Conservation (phyloP, 2,797 vertebrate genomes). For the Florisuga fusca region DNA sequence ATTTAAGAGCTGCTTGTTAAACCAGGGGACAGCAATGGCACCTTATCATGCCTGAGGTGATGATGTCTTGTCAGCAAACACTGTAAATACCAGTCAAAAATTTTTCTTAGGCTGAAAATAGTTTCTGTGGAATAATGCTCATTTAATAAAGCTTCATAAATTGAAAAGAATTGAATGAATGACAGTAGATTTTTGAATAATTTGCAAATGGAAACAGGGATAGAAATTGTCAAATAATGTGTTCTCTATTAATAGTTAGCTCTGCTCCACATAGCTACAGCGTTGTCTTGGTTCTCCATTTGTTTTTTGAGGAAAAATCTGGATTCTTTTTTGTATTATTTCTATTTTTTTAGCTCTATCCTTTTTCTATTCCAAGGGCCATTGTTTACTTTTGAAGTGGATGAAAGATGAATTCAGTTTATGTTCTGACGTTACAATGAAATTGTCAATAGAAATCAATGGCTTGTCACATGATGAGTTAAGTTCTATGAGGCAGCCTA, state of each 20-base stretch:
- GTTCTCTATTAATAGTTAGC: conserved; percentile 39
- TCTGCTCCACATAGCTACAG: background rate
- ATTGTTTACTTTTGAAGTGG: conserved; percentile 74
- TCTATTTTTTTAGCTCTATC: background rate
- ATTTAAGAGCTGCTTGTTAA: background rate
- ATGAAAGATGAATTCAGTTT: conserved; percentile 74
- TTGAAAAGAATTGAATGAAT: conserved; percentile 24
- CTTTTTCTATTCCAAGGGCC: conserved; percentile 27
- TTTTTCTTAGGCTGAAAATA: conserved; percentile 1
- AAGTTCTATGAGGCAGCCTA: conserved; percentile 66
- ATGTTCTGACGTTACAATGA: conserved; percentile 73
- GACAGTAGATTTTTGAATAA: conserved; percentile 39
- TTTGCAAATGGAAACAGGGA: conserved; percentile 38
- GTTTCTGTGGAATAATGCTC: conserved; percentile 13
- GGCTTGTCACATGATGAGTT: conserved; percentile 69
- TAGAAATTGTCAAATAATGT: conserved; percentile 27
- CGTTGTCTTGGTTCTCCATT: background rate
- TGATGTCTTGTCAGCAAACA: background rate
- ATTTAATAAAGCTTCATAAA: conserved; percentile 29
- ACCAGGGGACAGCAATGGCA: background rate
- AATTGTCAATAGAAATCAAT: conserved; percentile 80
- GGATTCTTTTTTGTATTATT: background rate
- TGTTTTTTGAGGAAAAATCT: conserved; percentile 56
- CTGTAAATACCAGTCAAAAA: conserved; percentile 9
- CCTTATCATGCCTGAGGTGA: background rate